Base-by-base conservation (phyloP, 2,888 invertebrate species). In the Andrena praecox region DNA sequence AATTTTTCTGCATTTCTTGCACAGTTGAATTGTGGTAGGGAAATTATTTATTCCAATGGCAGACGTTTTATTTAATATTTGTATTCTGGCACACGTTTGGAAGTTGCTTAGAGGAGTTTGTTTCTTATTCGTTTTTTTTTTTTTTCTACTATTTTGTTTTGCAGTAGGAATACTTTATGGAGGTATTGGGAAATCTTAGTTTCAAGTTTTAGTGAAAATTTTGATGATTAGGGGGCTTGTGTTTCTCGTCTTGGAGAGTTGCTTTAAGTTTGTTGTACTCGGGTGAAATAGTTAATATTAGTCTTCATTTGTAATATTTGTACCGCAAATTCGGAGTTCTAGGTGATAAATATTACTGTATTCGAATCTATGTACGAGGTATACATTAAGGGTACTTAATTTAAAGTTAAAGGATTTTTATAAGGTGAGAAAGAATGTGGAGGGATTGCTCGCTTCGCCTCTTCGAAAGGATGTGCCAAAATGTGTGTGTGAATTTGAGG, bases 381-480 rank as follows among this genome's bases (percentile, higher is more conserved):
- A 27, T 27, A 6, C 0, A 42, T 42, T 63, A 63, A 63, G 42
- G 42, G 42, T 27, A 35, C 5, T 24, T 63, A 35, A 56, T 69
- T 69, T 35, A 56, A 56, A 31, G 27, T 60, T 48, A 35, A 20
- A 31, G 29, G 60, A 48, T 59, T 70, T 60, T 59, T 60, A 60
- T 70, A 70, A 20, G 70, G 20, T 33, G 52, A 52, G 35, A 68
- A 79, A 50, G 48, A 70, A 72, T 78, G 52, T 54, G 42, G 73
- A 67, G n/a, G 12, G 35, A 66, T 59, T 75, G 62, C 68, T 78
- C 56, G 67, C 69, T 77, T 72, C 29, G 10, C 56, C 50, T 48
- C 62, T 48, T 76, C 70, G 56, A 54, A 85, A 72, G 71, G 79
- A 82, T 75, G 87, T 87, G 87, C 87, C 87, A 87, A 87, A 42